Evolutionary conservation across 2,888 invertebrate genomes (phyloP).

Genomic region (Phania funesta): DNA sequence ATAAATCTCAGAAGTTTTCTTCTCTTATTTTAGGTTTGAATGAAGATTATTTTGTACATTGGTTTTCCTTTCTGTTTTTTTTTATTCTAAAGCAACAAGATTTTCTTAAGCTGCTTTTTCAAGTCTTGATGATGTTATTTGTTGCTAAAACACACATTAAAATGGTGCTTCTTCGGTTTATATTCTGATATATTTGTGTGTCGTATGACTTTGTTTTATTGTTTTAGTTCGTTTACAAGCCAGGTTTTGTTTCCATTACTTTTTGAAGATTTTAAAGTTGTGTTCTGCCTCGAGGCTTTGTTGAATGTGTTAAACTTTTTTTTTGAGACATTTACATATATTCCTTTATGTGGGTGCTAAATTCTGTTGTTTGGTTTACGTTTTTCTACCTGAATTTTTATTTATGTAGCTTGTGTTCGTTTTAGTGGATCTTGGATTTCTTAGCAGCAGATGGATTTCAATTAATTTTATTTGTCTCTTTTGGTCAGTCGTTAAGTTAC

Average conservation of each 20-base stretch:
- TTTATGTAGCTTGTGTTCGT: neutral
- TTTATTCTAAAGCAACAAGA: slow-evolving; percentile 17
- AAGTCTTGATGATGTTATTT: neutral
- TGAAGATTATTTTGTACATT: slow-evolving; percentile 29
- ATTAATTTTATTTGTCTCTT: slow-evolving; percentile 20
- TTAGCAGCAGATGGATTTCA: slow-evolving; percentile 2
- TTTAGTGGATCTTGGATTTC: neutral
- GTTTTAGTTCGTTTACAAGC: neutral
- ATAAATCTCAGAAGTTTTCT: too few relatives aligned
- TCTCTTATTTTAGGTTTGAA: slow-evolving; percentile 1
- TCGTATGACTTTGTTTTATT: neutral
- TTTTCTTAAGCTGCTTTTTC: slow-evolving; percentile 21
- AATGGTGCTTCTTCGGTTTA: slow-evolving; percentile 11
- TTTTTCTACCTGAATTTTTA: neutral
- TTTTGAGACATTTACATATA: neutral
- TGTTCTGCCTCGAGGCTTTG: slow-evolving; percentile 4
- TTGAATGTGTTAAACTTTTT: neutral
- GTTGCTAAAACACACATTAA: neutral
- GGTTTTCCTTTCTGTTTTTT: neutral
- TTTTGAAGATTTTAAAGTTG: neutral
- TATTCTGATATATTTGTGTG: neutral
- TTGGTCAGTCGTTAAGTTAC: neutral
- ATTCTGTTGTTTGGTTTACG: neutral
- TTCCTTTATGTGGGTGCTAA: slow-evolving; percentile 37
- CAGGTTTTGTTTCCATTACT: neutral